phyloP scores from a whole-genome alignment of 2,113 vertebrate genomes.

The Burhinus bistriatus region DNA sequence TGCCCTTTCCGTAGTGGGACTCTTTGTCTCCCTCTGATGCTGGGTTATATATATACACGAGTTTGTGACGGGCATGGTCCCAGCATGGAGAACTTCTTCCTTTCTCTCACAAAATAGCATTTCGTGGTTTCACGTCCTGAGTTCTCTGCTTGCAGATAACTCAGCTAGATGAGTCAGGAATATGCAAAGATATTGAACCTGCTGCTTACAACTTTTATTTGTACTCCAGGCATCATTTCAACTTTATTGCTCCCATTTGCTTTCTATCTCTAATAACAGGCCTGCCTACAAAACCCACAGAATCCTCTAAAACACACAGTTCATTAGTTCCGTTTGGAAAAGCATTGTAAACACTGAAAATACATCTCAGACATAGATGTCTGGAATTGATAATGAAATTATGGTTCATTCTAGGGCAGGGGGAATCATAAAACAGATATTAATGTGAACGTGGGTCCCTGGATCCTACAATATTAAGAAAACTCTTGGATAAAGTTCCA shows the following conservation, averaged over 20 bases:
- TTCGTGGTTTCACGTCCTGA: background rate
- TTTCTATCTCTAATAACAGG: background rate
- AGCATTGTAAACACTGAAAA: constrained; percentile 45
- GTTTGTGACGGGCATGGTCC: accelerated
- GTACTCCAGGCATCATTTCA: constrained; percentile 18
- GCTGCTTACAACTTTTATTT: constrained; percentile 40
- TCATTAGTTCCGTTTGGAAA: constrained; percentile 51
- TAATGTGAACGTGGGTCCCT: background rate
- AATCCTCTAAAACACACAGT: constrained; percentile 33
- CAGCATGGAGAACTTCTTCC: background rate
- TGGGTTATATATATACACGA: accelerated
- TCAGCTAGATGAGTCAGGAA: background rate
- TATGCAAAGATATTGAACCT: constrained; percentile 27
- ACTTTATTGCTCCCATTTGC: constrained; percentile 55
- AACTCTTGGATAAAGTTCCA: background rate
- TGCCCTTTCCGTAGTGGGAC: background rate
- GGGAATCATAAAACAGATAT: constrained; percentile 2
- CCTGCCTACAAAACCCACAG: background rate
- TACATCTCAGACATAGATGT: constrained; percentile 9
- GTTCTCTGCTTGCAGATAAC: background rate
- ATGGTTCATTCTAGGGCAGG: background rate
- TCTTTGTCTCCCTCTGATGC: background rate
- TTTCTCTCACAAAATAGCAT: background rate
- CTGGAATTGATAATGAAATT: constrained; percentile 46
- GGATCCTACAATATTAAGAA: background rate